Percentiles rank a stretch among this genome's conserved stretches.
phyloP scores from a whole-genome alignment of 2,113 vertebrate genomes.

The Delphinus delphis region DNA sequence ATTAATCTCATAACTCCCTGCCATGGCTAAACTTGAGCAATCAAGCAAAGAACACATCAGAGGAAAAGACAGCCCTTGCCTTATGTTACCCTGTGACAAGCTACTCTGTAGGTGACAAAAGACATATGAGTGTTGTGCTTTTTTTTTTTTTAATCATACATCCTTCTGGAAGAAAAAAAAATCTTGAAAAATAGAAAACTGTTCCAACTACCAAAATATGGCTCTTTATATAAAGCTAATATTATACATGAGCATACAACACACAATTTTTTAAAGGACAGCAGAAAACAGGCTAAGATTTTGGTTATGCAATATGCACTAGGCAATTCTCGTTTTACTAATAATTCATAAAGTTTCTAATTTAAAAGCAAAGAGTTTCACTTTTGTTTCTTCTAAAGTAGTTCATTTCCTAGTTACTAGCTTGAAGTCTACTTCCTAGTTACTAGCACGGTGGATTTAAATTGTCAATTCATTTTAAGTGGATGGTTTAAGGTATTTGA shows the following conservation, averaged over 20 bases:
- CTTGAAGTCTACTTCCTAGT: slow-evolving; percentile 20
- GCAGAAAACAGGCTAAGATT: background rate
- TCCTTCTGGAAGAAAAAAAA: background rate
- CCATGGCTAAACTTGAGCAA: background rate
- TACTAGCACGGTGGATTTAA: background rate
- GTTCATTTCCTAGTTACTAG: slow-evolving; percentile 48
- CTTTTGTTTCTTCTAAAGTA: slow-evolving; percentile 71
- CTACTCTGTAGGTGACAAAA: background rate
- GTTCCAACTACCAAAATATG: background rate
- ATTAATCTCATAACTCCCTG: background rate
- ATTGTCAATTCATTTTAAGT: background rate
- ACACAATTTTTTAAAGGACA: background rate
- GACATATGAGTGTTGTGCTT: background rate
- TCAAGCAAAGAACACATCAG: background rate
- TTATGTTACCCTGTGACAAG: background rate
- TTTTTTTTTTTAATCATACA: background rate
- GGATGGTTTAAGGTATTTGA: background rate
- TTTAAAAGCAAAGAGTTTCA: slow-evolving; percentile 62
- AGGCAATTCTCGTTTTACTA: background rate
- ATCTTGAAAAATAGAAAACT: background rate
- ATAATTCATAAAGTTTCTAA: slow-evolving; percentile 17
- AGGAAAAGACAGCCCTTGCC: background rate
- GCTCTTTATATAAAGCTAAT: background rate
- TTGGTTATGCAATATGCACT: background rate
- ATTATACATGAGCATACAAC: background rate